A percentile compares a stretch with the other conserved stretches of the same genome.
These are phyloP conservation scores for Loris lydekkerianus DNA, from an alignment of 2,797 vertebrate genomes.

Conservation along the genomic window DNA sequence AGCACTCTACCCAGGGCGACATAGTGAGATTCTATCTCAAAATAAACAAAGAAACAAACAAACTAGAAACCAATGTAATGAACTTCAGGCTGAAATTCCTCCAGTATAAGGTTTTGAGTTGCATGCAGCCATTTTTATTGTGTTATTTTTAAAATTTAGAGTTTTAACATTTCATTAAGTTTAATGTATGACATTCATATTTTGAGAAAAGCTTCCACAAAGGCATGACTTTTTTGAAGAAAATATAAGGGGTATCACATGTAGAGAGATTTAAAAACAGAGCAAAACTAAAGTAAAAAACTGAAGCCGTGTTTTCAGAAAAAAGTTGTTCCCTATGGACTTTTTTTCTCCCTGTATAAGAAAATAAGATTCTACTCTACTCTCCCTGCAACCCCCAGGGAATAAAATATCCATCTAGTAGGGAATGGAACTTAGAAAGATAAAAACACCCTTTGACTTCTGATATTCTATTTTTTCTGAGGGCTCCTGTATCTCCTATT, in stretches of 20 bases:
- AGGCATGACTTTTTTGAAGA: constrained; percentile 1
- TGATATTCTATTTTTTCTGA: not conserved
- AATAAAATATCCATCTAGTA: not conserved
- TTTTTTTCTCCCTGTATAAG: not conserved
- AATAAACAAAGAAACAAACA: not conserved
- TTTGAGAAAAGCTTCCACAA: constrained; percentile 10
- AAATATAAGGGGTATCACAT: constrained; percentile 8
- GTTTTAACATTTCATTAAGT: constrained; percentile 48
- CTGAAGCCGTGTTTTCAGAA: constrained; percentile 11
- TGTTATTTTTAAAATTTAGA: constrained; percentile 55
- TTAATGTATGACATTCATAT: not conserved
- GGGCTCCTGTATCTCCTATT: not conserved
- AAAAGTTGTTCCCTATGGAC: not conserved
- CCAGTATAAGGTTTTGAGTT: not conserved
- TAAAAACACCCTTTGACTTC: not conserved
- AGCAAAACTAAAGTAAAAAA: constrained; percentile 53
- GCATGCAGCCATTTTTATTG: not conserved
- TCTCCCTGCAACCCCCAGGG: not conserved
- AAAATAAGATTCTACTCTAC: not conserved
- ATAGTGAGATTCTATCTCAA: too few species aligned
- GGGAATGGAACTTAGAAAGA: not conserved
- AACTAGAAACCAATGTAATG: not conserved
- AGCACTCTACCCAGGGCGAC: too few species aligned
- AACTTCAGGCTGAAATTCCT: not conserved
- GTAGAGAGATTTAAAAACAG: constrained; percentile 42